These are phyloP conservation scores for Anthopleura sola DNA, from an alignment of 64 coral and sea anemone genomes.

Conservation along the genomic window DNA sequence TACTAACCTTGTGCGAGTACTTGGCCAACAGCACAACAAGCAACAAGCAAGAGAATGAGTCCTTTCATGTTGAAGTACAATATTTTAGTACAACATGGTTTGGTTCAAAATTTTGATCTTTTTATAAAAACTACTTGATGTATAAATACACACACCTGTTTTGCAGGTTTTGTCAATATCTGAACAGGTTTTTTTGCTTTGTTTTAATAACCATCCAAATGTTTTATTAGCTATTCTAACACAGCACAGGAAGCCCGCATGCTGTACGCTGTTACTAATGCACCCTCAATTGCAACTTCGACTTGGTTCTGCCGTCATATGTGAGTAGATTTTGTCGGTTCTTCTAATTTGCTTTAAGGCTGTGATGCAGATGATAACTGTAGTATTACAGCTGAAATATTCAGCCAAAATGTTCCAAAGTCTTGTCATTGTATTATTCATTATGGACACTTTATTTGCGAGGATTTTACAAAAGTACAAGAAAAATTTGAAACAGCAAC, in stretches of 20 bases:
- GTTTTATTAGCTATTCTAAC: neutral
- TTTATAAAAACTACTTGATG: neutral
- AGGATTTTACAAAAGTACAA: no score
- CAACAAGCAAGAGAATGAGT: neutral
- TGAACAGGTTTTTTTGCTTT: neutral
- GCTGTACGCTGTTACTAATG: no score
- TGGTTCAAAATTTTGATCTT: neutral
- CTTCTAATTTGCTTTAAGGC: no score
- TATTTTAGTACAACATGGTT: neutral
- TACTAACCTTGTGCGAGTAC: neutral
- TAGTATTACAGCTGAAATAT: no score
- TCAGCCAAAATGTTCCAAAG: no score
- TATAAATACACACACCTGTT: neutral
- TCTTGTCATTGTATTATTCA: no score
- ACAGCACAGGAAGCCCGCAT: neutral
- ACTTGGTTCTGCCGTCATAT: no score
- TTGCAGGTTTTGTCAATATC: neutral
- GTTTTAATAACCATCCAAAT: neutral
- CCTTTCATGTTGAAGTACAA: neutral
- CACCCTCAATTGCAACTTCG: no score
- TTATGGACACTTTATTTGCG: no score
- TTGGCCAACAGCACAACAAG: neutral
- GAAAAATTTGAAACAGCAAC: no score
- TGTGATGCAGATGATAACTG: no score
- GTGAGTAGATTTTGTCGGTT: no score